Conservation (phyloP, 2,797 vertebrate genomes). For the Galaxias olidus region DNA sequence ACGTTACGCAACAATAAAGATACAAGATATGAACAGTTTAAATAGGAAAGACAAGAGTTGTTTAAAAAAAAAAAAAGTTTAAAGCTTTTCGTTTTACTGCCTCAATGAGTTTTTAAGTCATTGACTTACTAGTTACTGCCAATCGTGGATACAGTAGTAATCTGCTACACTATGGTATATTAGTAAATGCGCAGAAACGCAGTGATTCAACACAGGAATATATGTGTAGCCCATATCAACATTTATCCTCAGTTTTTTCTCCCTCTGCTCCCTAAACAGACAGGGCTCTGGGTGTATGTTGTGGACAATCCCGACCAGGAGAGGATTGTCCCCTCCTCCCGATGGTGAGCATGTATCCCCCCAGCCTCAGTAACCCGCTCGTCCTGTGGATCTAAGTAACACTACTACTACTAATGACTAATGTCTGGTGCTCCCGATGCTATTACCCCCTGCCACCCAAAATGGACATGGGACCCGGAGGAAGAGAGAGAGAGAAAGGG, state of each 20-base stretch:
- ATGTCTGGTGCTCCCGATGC: constrained; percentile 58
- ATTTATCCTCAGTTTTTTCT: constrained; percentile 10
- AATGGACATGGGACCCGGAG: constrained; percentile 17
- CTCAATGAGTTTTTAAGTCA: too few species aligned
- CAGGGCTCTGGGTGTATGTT: constrained; percentile 32
- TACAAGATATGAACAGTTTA: neutral
- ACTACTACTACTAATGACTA: constrained; percentile 71
- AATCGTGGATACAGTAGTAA: too few species aligned
- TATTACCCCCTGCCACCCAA: neutral
- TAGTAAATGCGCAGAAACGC: too few species aligned
- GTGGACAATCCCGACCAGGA: constrained; percentile 34
- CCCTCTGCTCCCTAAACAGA: constrained; percentile 29
- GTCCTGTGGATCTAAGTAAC: constrained; percentile 63
- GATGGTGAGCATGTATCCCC: constrained; percentile 56
- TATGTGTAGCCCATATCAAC: neutral
- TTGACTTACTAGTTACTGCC: too few species aligned
- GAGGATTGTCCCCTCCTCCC: constrained; percentile 48
- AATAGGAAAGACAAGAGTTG: neutral
- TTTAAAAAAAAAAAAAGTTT: too few species aligned
- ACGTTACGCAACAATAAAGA: too few species aligned
- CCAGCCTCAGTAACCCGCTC: constrained; percentile 60
- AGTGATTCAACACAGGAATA: too few species aligned
- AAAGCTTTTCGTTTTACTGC: too few species aligned
- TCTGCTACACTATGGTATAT: too few species aligned
- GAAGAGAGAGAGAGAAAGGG: too few species aligned